phyloP scores from a whole-genome alignment of 2,113 vertebrate species.

The Clarias macrocephalus region DNA sequence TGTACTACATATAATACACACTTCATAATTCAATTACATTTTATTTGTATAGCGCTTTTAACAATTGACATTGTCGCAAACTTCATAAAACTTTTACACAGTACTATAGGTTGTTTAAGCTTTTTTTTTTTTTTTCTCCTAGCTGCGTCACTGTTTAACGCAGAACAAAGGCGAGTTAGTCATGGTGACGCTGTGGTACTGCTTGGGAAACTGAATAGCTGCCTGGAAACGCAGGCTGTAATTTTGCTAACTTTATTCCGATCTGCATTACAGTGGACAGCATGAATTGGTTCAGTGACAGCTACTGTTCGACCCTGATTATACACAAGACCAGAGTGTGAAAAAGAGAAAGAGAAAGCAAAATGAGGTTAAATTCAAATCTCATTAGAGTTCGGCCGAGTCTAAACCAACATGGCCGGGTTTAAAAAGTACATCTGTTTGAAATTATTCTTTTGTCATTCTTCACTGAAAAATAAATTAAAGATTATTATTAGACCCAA shows the following conservation, averaged over 20 bases:
- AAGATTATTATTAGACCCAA: too few relatives aligned
- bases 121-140: background rate
- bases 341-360: background rate
- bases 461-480: background rate
- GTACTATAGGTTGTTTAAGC: background rate
- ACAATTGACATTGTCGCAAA: too few relatives aligned
- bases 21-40: too few relatives aligned
- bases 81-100: too few relatives aligned
- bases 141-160: background rate
- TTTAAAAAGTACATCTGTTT: background rate
- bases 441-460: background rate
- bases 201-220: background rate
- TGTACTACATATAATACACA: too few relatives aligned
- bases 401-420: background rate
- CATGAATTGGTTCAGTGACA: background rate
- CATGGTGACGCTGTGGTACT: background rate
- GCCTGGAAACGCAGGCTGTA: conserved; percentile 13
- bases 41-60: too few relatives aligned
- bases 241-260: conserved; percentile 17
- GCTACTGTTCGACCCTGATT: background rate
- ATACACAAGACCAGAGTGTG: background rate
- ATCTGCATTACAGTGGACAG: conserved; percentile 5
- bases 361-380: background rate
- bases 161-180: background rate
- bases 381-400: background rate